A percentile compares a stretch with the other conserved stretches of the same genome.
Conservation (phyloP, 2,888 invertebrate genomes). For the Chirona hameri region DNA sequence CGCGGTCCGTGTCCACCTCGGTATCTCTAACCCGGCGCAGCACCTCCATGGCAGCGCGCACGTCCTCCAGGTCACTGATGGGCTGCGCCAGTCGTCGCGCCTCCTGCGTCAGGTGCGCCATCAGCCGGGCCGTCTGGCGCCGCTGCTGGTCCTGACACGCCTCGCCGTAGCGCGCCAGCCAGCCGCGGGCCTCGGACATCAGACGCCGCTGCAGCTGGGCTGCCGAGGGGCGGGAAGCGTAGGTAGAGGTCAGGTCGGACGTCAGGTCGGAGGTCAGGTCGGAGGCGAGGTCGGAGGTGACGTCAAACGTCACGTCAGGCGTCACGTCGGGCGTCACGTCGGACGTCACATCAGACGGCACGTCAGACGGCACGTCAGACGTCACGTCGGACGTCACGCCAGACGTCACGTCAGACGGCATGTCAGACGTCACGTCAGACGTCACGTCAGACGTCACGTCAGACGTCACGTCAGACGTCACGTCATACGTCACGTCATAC, state of each 20-base stretch:
- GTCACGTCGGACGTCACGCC: too few relatives aligned
- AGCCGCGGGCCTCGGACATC: slow-evolving; percentile 69
- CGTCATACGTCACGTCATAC: too few relatives aligned
- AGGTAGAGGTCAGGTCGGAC: neutral
- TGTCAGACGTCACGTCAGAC: too few relatives aligned
- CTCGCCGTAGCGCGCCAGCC: slow-evolving; percentile 58
- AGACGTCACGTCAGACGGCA: too few relatives aligned
- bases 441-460: too few relatives aligned
- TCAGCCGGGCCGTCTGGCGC: slow-evolving; percentile 79
- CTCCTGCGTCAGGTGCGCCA: slow-evolving; percentile 74
- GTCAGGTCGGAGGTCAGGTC: too few relatives aligned
- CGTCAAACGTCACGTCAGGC: too few relatives aligned
- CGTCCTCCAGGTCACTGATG: slow-evolving; percentile 88
- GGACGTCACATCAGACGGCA: too few relatives aligned
- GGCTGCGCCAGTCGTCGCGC: slow-evolving; percentile 82
- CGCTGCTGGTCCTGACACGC: slow-evolving; percentile 85
- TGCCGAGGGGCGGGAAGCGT: slow-evolving; percentile 36
- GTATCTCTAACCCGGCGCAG: slow-evolving; percentile 88
- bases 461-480: too few relatives aligned
- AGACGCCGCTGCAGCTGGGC: slow-evolving; percentile 51
- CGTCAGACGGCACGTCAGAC: too few relatives aligned
- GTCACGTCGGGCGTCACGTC: too few relatives aligned
- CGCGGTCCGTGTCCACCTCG: slow-evolving; percentile 92
- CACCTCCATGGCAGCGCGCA: slow-evolving; percentile 88
- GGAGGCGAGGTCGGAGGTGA: too few relatives aligned